Conservation (phyloP, 2,113 vertebrate genomes). For the Ardeotis arabs region DNA sequence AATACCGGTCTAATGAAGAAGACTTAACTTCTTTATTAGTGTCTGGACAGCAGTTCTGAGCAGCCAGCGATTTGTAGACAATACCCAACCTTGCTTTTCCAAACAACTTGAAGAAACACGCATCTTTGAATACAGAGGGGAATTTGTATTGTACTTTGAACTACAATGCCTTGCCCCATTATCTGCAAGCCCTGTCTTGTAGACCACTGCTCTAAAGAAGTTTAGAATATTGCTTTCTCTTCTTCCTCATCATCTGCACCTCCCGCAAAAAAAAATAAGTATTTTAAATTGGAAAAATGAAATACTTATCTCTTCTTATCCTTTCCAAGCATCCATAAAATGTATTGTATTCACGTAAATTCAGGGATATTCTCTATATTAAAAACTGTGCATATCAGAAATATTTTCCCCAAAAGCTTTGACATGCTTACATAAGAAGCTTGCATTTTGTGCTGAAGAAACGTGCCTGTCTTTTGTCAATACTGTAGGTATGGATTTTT, state of each 20-base stretch:
- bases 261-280: not conserved
- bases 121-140: not conserved
- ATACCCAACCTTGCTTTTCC: not conserved
- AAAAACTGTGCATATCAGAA: not conserved
- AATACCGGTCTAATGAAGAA: not conserved
- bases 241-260: not conserved
- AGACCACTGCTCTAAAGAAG: not conserved
- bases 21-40: not conserved
- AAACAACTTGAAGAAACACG: not conserved
- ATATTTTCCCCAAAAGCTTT: not conserved
- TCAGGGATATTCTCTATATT: not conserved
- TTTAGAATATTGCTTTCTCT: not conserved
- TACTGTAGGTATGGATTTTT: not conserved
- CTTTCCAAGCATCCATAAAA: not conserved
- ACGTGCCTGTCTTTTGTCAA: fast-evolving
- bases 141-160: not conserved
- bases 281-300: not conserved
- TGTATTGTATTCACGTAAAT: not conserved
- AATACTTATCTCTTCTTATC: not conserved
- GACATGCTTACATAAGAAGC: not conserved
- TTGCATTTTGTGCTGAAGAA: not conserved
- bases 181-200: not conserved
- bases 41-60: not conserved
- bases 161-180: not conserved
- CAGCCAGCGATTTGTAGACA: not conserved